Evolutionary conservation across 2,888 invertebrate genomes (phyloP).

Genomic region (Strigamia transsilvanica): DNA sequence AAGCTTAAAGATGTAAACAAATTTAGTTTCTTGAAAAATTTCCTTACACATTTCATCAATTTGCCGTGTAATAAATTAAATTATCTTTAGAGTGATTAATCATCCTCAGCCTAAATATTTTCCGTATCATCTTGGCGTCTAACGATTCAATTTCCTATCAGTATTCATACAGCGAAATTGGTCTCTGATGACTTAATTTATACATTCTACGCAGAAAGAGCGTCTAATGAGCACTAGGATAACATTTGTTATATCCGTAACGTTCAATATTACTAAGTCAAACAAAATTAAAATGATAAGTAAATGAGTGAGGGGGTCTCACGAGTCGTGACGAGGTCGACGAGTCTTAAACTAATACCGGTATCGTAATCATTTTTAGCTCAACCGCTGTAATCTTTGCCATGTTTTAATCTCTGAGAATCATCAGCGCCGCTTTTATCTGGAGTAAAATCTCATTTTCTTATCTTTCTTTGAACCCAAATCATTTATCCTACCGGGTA

Average conservation of each 20-base stretch:
- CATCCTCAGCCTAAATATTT: slow-evolving; percentile 4
- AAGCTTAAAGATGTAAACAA: background rate
- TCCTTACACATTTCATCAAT: background rate
- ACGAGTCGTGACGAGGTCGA: background rate
- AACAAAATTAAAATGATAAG: slow-evolving; percentile 29
- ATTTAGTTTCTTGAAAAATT: background rate
- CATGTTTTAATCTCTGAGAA: background rate
- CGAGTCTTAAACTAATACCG: background rate
- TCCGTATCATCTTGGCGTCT: slow-evolving; percentile 22
- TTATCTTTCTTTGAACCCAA: background rate
- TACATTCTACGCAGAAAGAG: slow-evolving; percentile 18
- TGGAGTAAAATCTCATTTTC: background rate
- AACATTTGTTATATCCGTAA: slow-evolving; percentile 23
- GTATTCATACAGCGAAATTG: slow-evolving; percentile 43
- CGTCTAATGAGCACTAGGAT: slow-evolving; percentile 17
- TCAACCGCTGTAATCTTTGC: background rate
- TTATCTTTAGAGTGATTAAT: slow-evolving; percentile 13
- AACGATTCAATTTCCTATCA: slow-evolving; percentile 43
- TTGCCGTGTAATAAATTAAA: background rate
- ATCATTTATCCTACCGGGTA: slow-evolving; percentile 26
- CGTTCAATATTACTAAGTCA: slow-evolving; percentile 19
- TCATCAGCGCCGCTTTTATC: background rate
- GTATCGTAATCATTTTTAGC: background rate
- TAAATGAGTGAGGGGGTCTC: slow-evolving; percentile 20
- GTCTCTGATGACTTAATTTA: slow-evolving; percentile 29